Evolutionary conservation across 2,888 invertebrate genomes (phyloP).

Genomic region (Quadriops clusia): DNA sequence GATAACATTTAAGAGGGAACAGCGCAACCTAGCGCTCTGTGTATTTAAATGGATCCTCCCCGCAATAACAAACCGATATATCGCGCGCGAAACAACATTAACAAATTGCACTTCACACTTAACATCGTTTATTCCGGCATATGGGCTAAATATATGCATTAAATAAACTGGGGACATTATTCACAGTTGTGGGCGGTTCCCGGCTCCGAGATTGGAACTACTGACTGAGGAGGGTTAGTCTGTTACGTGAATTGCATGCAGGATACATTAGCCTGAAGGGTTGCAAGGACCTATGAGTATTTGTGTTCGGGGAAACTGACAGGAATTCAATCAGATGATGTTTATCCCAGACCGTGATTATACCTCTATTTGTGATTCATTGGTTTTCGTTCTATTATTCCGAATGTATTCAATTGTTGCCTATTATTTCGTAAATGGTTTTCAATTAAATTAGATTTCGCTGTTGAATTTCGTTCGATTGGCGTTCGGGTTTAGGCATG

Average conservation of each 20-base stretch:
- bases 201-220: constrained; percentile 17
- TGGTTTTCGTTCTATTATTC: constrained; percentile 16
- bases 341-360: constrained; percentile 31
- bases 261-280: constrained; percentile 25
- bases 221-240: constrained; percentile 14
- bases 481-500: too few relatives aligned
- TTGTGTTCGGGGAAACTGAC: constrained; percentile 11
- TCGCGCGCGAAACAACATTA: constrained; percentile 29
- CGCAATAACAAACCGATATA: constrained; percentile 35
- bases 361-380: constrained; percentile 31
- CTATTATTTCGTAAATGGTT: constrained; percentile 15
- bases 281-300: constrained; percentile 15
- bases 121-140: constrained; percentile 33
- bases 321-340: constrained; percentile 30
- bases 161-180: constrained; percentile 30
- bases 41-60: constrained; percentile 30
- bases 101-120: constrained; percentile 35
- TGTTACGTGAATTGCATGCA: constrained; percentile 20
- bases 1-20: constrained; percentile 26
- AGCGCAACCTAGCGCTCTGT: constrained; percentile 9
- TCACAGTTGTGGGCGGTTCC: constrained; percentile 32
- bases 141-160: constrained; percentile 37
- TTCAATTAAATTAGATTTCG: constrained; percentile 15
- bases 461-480: constrained; percentile 7
- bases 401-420: constrained; percentile 11